phyloP scores from a whole-genome alignment of 2,797 vertebrate species.

The Aeoliscus strigatus region DNA sequence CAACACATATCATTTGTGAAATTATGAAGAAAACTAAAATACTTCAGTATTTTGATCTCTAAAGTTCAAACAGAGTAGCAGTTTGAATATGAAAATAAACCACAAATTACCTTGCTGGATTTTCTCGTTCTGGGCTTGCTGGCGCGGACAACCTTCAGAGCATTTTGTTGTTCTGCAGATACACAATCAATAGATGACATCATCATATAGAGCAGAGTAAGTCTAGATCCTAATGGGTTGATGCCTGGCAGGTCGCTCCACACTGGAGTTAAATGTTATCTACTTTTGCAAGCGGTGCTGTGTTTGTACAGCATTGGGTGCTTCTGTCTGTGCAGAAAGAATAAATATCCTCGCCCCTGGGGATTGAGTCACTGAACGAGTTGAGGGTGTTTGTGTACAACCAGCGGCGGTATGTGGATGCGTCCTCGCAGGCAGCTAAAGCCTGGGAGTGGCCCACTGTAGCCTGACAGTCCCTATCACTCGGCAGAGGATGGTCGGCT shows the following conservation, averaged over 20 bases:
- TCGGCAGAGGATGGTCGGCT: conserved; percentile 54
- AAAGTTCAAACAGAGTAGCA: neutral
- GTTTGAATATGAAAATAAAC: neutral
- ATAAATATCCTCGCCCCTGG: conserved; percentile 10
- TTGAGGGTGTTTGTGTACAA: conserved; percentile 35
- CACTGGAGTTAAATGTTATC: conserved; percentile 6
- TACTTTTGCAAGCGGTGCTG: conserved; percentile 9
- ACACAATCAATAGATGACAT: conserved; percentile 44
- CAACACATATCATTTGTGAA: too few relatives aligned
- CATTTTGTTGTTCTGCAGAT: conserved; percentile 78
- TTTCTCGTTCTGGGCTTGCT: conserved; percentile 82
- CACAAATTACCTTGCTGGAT: conserved; percentile 79
- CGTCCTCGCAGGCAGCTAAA: conserved; percentile 27
- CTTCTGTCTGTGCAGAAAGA: conserved; percentile 21
- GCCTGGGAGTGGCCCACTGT: conserved; percentile 64
- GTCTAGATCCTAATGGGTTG: neutral
- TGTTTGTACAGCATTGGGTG: conserved; percentile 14
- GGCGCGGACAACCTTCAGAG: conserved; percentile 81
- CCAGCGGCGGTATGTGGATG: conserved; percentile 14
- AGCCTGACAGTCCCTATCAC: conserved; percentile 61
- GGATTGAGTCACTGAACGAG: conserved; percentile 11
- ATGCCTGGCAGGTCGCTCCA: conserved; percentile 4
- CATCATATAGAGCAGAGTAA: conserved; percentile 4
- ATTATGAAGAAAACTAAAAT: too few relatives aligned
- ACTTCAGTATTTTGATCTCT: too few relatives aligned